Conservation (phyloP, 2,797 vertebrate genomes). For the Lerista edwardsae region DNA sequence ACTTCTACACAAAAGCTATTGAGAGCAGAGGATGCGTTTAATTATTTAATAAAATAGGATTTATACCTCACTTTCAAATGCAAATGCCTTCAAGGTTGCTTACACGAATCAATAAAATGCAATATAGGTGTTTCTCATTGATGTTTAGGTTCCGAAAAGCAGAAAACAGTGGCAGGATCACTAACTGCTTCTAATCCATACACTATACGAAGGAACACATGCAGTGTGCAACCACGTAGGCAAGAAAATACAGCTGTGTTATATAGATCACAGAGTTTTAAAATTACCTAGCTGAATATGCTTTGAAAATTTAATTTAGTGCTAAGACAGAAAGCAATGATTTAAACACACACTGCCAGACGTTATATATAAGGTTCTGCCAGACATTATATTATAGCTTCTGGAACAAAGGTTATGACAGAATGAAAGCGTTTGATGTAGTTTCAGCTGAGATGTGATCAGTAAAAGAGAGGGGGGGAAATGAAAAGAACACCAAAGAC, state of each 20-base stretch:
- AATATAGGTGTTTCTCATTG: background rate
- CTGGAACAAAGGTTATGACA: background rate
- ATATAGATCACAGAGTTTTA: background rate
- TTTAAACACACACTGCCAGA: background rate
- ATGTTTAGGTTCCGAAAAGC: background rate
- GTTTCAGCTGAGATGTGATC: background rate
- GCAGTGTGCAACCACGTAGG: background rate
- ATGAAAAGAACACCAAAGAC: conserved; percentile 1
- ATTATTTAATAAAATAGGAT: too few relatives aligned
- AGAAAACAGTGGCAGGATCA: background rate
- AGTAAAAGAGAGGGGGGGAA: background rate
- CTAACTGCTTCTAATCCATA: background rate
- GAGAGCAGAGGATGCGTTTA: background rate
- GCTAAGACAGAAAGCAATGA: background rate
- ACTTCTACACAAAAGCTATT: background rate
- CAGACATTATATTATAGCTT: background rate
- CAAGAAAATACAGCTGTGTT: background rate
- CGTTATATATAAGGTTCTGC: background rate
- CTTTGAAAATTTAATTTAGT: background rate
- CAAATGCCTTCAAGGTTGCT: too few relatives aligned
- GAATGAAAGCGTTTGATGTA: background rate
- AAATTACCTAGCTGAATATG: background rate
- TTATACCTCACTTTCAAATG: too few relatives aligned
- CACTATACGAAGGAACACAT: background rate
- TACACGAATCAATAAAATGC: too few relatives aligned